phyloP scores from a whole-genome alignment of 2,797 vertebrate species.

The Darevskia nairensis region DNA sequence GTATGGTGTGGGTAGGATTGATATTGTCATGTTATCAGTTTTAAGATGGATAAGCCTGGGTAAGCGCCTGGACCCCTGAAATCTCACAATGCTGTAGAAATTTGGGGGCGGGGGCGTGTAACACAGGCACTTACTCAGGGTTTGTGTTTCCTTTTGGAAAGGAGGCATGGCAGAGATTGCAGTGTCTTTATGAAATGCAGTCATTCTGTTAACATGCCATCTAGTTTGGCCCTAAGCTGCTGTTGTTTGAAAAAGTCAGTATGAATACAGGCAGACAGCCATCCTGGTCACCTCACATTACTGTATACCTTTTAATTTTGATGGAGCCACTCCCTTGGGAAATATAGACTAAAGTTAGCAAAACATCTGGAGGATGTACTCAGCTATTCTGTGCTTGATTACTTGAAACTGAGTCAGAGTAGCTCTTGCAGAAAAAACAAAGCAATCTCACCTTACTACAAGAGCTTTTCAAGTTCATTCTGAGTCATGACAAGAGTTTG shows the following conservation, averaged over 20 bases:
- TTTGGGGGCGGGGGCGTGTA: too few relatives aligned
- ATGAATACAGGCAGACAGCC: not conserved
- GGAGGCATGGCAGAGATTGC: too few relatives aligned
- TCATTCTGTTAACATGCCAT: not conserved
- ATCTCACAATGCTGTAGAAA: too few relatives aligned
- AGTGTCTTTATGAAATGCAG: too few relatives aligned
- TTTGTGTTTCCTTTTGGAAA: too few relatives aligned
- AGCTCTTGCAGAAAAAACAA: constrained; percentile 63
- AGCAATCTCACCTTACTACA: constrained; percentile 57
- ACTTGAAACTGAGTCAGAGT: constrained; percentile 65
- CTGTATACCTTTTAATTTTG: constrained; percentile 11
- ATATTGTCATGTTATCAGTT: too few relatives aligned
- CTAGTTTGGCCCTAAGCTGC: not conserved
- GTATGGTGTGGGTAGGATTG: not conserved
- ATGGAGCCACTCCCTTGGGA: constrained; percentile 40
- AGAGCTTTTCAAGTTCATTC: constrained; percentile 58
- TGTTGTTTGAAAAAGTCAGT: not conserved
- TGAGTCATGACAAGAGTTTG: constrained; percentile 64
- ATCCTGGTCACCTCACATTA: not conserved
- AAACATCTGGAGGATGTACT: constrained; percentile 35
- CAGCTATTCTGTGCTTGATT: constrained; percentile 45
- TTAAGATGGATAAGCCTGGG: too few relatives aligned
- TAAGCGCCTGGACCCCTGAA: too few relatives aligned
- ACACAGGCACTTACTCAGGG: too few relatives aligned
- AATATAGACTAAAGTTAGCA: constrained; percentile 57